Evolutionary conservation across 2,113 vertebrate genomes (phyloP).

Genomic region (Amphiprion ocellaris): DNA sequence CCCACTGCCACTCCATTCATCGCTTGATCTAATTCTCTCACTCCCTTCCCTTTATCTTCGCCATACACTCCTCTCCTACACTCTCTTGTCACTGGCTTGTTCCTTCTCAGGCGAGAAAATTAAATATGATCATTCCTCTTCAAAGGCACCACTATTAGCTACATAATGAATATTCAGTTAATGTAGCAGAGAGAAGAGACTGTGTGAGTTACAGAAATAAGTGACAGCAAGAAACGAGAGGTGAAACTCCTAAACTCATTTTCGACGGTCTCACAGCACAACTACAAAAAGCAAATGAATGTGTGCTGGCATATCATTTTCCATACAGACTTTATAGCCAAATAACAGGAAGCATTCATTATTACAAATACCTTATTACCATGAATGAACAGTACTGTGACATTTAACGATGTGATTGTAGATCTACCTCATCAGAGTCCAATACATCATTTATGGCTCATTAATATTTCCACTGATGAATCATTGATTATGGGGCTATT

Average conservation of each 20-base stretch:
- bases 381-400: conserved; percentile 61
- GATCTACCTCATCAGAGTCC: conserved; percentile 73
- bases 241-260: conserved; percentile 45
- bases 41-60: conserved; percentile 66
- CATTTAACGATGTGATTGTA: conserved; percentile 72
- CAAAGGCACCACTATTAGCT: conserved; percentile 79
- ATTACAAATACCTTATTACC: conserved; percentile 67
- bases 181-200: conserved; percentile 65
- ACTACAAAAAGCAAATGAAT: conserved; percentile 23
- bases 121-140: conserved; percentile 80
- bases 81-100: conserved; percentile 55
- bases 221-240: conserved; percentile 61
- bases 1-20: conserved; percentile 56
- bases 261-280: conserved; percentile 22
- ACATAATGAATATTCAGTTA: conserved; percentile 81
- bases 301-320: conserved; percentile 17
- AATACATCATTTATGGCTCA: conserved; percentile 78
- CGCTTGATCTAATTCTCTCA: conserved; percentile 65
- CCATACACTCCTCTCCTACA: conserved; percentile 39
- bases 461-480: conserved; percentile 77
- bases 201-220: conserved; percentile 53
- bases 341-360: conserved; percentile 66
- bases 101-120: conserved; percentile 75
- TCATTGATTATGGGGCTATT: conserved; percentile 73
- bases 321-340: conserved; percentile 45